Evolutionary conservation across 2,797 vertebrate species (phyloP).

Genomic region (Oophaga sylvatica): DNA sequence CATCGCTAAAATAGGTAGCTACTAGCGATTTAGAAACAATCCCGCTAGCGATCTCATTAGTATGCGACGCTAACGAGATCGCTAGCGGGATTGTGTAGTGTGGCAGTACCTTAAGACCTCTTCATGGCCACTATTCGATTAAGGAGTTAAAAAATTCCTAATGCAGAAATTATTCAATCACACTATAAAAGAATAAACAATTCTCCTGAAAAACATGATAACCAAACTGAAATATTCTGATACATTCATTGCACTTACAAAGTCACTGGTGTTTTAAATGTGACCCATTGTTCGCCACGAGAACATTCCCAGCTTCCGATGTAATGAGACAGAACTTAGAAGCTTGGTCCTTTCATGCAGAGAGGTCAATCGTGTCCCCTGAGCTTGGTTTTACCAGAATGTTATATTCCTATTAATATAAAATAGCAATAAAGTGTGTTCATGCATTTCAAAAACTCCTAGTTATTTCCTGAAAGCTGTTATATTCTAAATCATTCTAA

Average conservation of each 20-base stretch:
- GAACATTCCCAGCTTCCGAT: slow-evolving; percentile 15
- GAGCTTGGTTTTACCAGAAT: slow-evolving; percentile 60
- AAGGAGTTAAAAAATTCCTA: neutral
- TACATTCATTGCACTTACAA: slow-evolving; percentile 39
- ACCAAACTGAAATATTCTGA: neutral
- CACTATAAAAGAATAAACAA: too few species aligned
- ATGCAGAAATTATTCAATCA: neutral
- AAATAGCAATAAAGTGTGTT: slow-evolving; percentile 60
- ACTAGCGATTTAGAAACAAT: too few species aligned
- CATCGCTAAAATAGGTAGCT: too few species aligned
- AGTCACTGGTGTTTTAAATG: slow-evolving; percentile 52
- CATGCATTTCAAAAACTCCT: slow-evolving; percentile 60
- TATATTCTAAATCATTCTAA: slow-evolving; percentile 60
- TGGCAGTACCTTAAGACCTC: too few species aligned
- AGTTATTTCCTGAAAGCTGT: slow-evolving; percentile 58
- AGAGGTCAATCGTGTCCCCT: slow-evolving; percentile 56
- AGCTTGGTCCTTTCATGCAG: slow-evolving; percentile 55
- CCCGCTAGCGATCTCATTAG: too few species aligned
- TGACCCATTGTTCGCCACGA: slow-evolving; percentile 48
- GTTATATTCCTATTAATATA: slow-evolving; percentile 62
- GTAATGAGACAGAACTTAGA: slow-evolving; percentile 47
- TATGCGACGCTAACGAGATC: too few species aligned
- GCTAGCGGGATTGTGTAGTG: too few species aligned
- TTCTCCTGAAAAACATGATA: neutral
- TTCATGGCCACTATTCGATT: neutral